phyloP scores from a whole-genome alignment of 2,888 invertebrate genomes.

The Exephanes ischioxanthus region DNA sequence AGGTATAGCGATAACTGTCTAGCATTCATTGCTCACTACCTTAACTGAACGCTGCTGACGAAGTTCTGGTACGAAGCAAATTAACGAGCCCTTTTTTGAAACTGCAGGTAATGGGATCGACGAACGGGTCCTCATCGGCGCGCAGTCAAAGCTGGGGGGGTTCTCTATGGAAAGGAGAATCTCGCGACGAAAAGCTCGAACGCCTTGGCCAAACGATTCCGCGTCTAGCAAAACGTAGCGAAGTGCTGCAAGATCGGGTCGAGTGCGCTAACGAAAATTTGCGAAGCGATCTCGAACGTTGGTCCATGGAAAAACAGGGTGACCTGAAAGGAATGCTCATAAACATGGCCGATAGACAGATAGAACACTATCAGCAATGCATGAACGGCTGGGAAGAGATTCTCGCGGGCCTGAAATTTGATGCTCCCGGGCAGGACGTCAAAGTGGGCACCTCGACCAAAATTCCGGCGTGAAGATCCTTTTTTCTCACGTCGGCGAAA shows the following conservation, averaged over 20 bases:
- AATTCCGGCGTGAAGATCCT: conserved; percentile 65
- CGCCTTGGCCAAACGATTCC: conserved; percentile 85
- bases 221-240: conserved; percentile 86
- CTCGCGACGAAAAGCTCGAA: conserved; percentile 86
- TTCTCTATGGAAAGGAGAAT: conserved; percentile 88
- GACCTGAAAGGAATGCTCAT: conserved; percentile 88
- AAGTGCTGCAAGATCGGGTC: conserved; percentile 87
- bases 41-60: too few relatives aligned
- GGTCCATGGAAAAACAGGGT: conserved; percentile 88
- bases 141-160: conserved; percentile 82
- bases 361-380: conserved; percentile 88
- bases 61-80: neutral
- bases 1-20: conserved; percentile 82
- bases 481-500: neutral
- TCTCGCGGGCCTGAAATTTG: conserved; percentile 80
- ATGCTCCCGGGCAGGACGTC: conserved; percentile 77
- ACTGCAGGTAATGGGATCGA: conserved; percentile 73
- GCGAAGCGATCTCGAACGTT: conserved; percentile 89
- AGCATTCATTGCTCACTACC: neutral
- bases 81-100: conserved; percentile 19
- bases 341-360: conserved; percentile 88
- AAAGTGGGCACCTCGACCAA: conserved; percentile 64
- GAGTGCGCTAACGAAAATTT: conserved; percentile 90
- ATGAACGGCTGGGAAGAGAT: conserved; percentile 87
- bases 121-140: conserved; percentile 71